Evolutionary conservation across 2,113 vertebrate species (phyloP).

Genomic region (Colaptes auratus): DNA sequence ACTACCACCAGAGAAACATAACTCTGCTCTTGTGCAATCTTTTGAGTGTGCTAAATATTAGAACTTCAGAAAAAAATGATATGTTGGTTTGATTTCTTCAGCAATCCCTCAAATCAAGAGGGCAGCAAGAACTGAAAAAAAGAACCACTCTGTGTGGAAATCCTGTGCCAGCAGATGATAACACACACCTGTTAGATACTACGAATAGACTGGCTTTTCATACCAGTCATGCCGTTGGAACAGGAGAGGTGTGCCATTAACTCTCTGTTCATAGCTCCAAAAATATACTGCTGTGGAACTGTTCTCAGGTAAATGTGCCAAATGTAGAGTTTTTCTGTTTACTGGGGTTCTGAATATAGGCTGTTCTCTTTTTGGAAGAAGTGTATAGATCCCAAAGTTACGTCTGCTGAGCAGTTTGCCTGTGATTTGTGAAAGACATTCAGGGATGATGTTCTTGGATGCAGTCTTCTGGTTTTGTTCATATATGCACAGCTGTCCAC

Average conservation of each 20-base stretch:
- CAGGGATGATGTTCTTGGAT: neutral
- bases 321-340: neutral
- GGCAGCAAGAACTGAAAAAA: neutral
- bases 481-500: neutral
- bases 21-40: accelerated
- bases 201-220: constrained; percentile 17
- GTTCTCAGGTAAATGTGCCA: constrained; percentile 49
- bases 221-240: neutral
- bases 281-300: neutral
- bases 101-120: neutral
- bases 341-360: neutral
- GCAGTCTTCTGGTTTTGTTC: neutral
- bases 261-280: neutral
- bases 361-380: neutral
- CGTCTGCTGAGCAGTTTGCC: neutral
- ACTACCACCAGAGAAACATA: neutral
- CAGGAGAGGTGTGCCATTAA: constrained; percentile 24
- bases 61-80: neutral
- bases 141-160: neutral
- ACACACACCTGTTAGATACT: constrained; percentile 19
- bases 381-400: neutral
- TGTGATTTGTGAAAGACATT: neutral
- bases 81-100: neutral
- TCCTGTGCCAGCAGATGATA: constrained; percentile 6
- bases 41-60: neutral